phyloP scores from a whole-genome alignment of 2,888 invertebrate species.

The Trissoscelio sp. region DNA sequence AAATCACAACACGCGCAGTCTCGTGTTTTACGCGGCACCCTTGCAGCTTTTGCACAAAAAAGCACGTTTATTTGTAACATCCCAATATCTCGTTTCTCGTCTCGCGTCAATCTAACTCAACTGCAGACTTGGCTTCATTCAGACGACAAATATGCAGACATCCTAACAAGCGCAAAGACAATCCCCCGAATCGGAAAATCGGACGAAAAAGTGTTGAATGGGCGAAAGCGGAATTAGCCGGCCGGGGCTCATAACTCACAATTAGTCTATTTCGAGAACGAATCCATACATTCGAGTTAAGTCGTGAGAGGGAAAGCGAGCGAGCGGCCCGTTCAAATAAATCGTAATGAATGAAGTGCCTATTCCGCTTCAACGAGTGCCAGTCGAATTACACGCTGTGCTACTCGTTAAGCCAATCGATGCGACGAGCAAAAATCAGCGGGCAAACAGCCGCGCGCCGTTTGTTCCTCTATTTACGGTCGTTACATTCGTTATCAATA shows the following conservation, averaged over 20 bases:
- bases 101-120: slow-evolving; percentile 37
- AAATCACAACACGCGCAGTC: too few relatives aligned
- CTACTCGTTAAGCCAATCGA: slow-evolving; percentile 48
- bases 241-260: slow-evolving; percentile 37
- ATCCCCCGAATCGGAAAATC: slow-evolving; percentile 5
- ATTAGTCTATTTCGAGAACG: slow-evolving; percentile 49
- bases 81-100: slow-evolving; percentile 26
- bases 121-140: slow-evolving; percentile 31
- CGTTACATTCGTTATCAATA: slow-evolving; percentile 61
- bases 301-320: background rate
- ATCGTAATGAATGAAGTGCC: slow-evolving; percentile 62
- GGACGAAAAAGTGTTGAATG: slow-evolving; percentile 30
- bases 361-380: slow-evolving; percentile 43
- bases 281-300: slow-evolving; percentile 67
- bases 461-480: slow-evolving; percentile 44
- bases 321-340: slow-evolving; percentile 39
- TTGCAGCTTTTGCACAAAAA: slow-evolving; percentile 11
- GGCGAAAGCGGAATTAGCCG: slow-evolving; percentile 14
- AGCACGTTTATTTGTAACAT: slow-evolving; percentile 19
- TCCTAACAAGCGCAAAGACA: slow-evolving; percentile 32
- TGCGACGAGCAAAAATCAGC: slow-evolving; percentile 39
- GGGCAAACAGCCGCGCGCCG: slow-evolving; percentile 13
- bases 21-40: slow-evolving; percentile 1
- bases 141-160: slow-evolving; percentile 31
- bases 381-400: slow-evolving; percentile 31